phyloP scores from a whole-genome alignment of 1,140 invertebrate genomes.

The Phymorhynchus buccinoides region DNA sequence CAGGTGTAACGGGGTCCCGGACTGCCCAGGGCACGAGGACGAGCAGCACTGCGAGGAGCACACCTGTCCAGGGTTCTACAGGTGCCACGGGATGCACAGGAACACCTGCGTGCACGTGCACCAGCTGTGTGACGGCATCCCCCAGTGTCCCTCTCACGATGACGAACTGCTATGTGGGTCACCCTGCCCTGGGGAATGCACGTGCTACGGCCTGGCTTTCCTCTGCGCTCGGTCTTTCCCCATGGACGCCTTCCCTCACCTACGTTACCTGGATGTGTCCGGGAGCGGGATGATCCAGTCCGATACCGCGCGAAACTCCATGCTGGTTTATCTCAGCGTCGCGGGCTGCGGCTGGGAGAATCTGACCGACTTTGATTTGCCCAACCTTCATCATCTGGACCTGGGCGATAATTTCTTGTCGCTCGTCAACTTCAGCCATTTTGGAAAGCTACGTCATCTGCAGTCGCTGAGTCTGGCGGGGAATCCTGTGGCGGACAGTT shows the following conservation, averaged over 20 bases:
- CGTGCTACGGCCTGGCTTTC: not conserved
- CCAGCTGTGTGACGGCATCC: no score
- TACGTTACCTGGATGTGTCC: not conserved
- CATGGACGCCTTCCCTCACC: not conserved
- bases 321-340: no score
- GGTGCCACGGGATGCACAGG: no score
- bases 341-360: no score
- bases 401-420: constrained; percentile 31
- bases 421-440: not conserved
- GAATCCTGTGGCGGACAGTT: not conserved
- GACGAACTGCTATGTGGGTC: not conserved
- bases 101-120: no score
- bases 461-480: constrained; percentile 20
- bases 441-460: constrained; percentile 2
- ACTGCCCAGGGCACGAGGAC: no score
- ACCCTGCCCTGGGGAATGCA: not conserved
- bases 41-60: no score
- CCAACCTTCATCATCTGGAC: constrained; percentile 15
- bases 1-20: no score
- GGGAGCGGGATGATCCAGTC: not conserved
- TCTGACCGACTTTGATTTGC: not conserved
- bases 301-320: no score
- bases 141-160: not conserved
- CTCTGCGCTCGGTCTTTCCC: not conserved
- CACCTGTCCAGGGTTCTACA: no score